A percentile compares a stretch with the other conserved stretches of the same genome.
Evolutionary conservation across 2,113 vertebrate genomes (phyloP).

Genomic region (Xenotilapia longispinis): DNA sequence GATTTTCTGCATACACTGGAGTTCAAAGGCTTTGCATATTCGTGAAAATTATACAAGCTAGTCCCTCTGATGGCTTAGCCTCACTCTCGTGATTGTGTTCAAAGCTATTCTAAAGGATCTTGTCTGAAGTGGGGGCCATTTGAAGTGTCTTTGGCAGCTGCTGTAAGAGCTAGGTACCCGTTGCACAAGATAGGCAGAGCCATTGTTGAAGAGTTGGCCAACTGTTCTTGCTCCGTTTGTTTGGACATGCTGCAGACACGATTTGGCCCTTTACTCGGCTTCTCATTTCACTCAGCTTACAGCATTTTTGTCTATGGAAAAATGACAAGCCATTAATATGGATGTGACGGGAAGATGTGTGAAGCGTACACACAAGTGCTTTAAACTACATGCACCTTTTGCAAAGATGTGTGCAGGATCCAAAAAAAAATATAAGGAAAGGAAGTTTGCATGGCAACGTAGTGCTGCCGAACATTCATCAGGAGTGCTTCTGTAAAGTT

Average conservation of each 20-base stretch:
- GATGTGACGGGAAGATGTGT: not conserved
- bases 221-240: conserved; percentile 37
- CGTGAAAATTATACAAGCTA: conserved; percentile 34
- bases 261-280: conserved; percentile 27
- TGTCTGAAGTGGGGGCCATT: conserved; percentile 45
- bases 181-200: conserved; percentile 24
- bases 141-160: conserved; percentile 58
- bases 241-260: conserved; percentile 41
- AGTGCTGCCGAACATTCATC: not conserved
- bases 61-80: conserved; percentile 50
- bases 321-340: conserved; percentile 9
- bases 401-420: not conserved
- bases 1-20: conserved; percentile 12
- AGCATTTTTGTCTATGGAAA: conserved; percentile 5
- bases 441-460: not conserved
- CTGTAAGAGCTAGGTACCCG: conserved; percentile 22
- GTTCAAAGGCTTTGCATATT: conserved; percentile 56
- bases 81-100: conserved; percentile 44
- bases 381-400: not conserved
- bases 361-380: not conserved
- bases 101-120: conserved; percentile 46
- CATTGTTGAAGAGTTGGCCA: conserved; percentile 52
- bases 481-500: not conserved
- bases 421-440: not conserved
- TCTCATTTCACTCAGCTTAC: conserved; percentile 52